phyloP scores from a whole-genome alignment of 2,797 vertebrate genomes.

The Antennarius maculatus region DNA sequence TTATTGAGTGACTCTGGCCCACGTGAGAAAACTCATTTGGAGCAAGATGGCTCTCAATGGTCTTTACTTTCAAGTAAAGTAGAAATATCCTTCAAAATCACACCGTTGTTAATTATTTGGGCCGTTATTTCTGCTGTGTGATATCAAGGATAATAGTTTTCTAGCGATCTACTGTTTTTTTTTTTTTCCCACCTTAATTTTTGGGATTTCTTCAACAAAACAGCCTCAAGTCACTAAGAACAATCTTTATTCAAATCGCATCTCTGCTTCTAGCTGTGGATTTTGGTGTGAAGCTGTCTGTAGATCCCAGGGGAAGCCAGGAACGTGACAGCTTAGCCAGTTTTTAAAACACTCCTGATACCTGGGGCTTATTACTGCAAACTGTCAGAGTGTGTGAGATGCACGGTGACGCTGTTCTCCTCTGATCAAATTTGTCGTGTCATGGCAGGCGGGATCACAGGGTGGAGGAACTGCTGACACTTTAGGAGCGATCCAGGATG shows the following conservation, averaged over 20 bases:
- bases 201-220: background rate
- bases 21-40: conserved; percentile 56
- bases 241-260: conserved; percentile 9
- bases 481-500: conserved; percentile 47
- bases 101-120: conserved; percentile 13
- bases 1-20: conserved; percentile 53
- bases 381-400: conserved; percentile 50
- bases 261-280: conserved; percentile 21
- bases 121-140: conserved; percentile 3
- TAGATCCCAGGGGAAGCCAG: conserved; percentile 14
- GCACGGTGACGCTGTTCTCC: conserved; percentile 31
- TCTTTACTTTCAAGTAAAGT: conserved; percentile 7
- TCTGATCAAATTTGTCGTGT: conserved; percentile 70
- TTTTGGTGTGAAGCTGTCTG: conserved; percentile 16
- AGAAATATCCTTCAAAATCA: conserved; percentile 2
- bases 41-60: conserved; percentile 16
- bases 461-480: conserved; percentile 33
- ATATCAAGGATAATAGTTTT: background rate
- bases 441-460: conserved; percentile 56
- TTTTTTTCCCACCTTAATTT: background rate
- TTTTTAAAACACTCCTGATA: conserved; percentile 36
- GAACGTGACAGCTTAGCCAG: conserved; percentile 47
- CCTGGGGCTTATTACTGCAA: conserved; percentile 50
- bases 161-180: background rate
- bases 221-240: conserved; percentile 17